Base-by-base conservation (phyloP, 2,888 invertebrate species). In the Cataglyphis rosenhaueri region DNA sequence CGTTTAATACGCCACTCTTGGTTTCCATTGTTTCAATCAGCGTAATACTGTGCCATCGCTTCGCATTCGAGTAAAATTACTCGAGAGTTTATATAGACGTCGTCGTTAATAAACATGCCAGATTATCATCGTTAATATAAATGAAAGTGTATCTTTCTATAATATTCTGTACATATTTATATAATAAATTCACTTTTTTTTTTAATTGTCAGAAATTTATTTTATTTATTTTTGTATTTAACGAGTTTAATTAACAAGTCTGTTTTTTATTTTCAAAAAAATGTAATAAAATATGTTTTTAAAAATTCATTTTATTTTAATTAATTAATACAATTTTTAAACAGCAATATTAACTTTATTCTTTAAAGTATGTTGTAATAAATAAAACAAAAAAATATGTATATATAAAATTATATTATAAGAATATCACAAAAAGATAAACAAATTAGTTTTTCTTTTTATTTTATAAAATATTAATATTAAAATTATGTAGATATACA, bases 1-100 rank as follows among this genome's bases (percentile, higher is more conserved):
- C 62, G 81, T 84, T 87, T 85, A 82, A 87, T 85, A 79, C 70
- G 57, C 61, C 32, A 71, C 75, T 84, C 71, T 78, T 81, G 81
- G 74, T 66, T 83, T 41, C 73, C 76, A 76, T 86, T 81, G 81
- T 81, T 68, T 57, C 84, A 75, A 86, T 82, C 83, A 83, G 59
- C 83, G 70, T 83, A 73, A 79, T 74, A 74, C 68, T 15, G 55
- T 59, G 65, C 75, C 64, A 62, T 57, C 70, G 52, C 57, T 32
- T 52, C 32, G 35, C 32, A n/a, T 52, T 21, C 41, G 71, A 79
- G 41, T 79, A 44, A 81, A 83, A 83, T 76, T 55, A 70, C 64
- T 48, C 38, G 29, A 57, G 4, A 6, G 3, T 68, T 68, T 44
- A 78, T 57, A 41, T 62, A 70, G 44, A 61, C 12, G 8, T 75